phyloP scores from a whole-genome alignment of 2,113 vertebrate genomes.

The Brevimyrus niger region DNA sequence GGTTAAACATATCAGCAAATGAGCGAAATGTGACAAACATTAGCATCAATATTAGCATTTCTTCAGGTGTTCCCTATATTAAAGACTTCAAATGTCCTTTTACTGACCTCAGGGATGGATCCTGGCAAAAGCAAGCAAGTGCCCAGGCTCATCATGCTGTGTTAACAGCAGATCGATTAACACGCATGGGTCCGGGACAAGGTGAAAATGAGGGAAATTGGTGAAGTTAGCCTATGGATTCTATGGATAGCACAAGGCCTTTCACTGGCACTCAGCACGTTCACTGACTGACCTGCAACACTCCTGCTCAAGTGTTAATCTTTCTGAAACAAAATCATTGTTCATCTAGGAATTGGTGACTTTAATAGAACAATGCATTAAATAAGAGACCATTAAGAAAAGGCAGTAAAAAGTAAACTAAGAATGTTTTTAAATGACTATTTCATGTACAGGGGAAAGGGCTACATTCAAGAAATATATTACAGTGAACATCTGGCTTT shows the following conservation, averaged over 20 bases:
- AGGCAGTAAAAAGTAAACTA: not conserved
- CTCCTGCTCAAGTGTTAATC: not conserved
- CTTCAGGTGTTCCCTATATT: not conserved
- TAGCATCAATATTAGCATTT: not conserved
- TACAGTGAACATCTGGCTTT: not conserved
- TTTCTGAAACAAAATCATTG: not conserved
- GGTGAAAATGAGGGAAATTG: not conserved
- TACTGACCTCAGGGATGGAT: not conserved
- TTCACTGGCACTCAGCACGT: not conserved
- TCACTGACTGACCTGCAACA: not conserved
- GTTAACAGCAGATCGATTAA: not conserved
- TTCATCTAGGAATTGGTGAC: not conserved
- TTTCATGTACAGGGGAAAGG: not conserved
- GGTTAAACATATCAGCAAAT: not conserved
- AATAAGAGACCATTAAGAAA: not conserved
- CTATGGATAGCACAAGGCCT: not conserved
- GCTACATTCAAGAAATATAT: not conserved
- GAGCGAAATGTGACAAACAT: not conserved
- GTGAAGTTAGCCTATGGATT: not conserved
- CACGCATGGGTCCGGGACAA: not conserved
- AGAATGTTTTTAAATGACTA: not conserved
- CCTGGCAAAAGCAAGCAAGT: not conserved
- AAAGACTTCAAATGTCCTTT: not conserved
- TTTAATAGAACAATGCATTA: not conserved
- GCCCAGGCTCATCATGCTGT: not conserved